Conservation (phyloP, 2,888 invertebrate species). For the Melinaea menophilus region DNA sequence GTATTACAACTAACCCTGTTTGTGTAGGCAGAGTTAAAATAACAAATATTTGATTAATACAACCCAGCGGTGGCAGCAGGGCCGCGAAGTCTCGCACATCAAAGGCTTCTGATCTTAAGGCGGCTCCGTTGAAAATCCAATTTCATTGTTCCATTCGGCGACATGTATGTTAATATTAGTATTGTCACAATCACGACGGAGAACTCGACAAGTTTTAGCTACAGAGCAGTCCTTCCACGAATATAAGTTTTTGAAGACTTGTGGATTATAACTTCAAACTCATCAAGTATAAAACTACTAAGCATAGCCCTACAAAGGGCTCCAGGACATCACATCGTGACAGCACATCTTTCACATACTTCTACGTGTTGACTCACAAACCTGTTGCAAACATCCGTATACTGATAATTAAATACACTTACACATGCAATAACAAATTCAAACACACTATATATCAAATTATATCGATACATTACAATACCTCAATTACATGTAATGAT, state of each 20-base stretch:
- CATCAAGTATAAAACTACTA: background rate
- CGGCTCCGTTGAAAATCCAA: conserved; percentile 25
- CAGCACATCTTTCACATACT: background rate
- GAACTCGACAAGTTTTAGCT: too few species aligned
- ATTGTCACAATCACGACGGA: too few species aligned
- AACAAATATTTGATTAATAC: conserved; percentile 1
- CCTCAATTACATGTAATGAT: conserved; percentile 7
- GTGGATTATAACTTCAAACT: background rate
- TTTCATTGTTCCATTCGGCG: conserved; percentile 19
- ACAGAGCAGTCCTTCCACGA: too few species aligned
- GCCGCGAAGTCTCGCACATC: background rate
- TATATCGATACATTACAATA: conserved; percentile 8
- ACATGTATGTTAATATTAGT: background rate
- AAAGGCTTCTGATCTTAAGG: conserved; percentile 26
- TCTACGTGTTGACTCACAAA: too few species aligned
- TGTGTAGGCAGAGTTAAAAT: background rate
- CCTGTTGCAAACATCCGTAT: background rate
- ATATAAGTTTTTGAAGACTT: background rate
- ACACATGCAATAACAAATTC: background rate
- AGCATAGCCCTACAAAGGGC: background rate
- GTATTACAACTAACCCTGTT: too few species aligned
- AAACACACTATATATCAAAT: background rate
- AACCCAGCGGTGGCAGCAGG: background rate
- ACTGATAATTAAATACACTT: background rate
- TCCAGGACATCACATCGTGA: background rate